These are phyloP conservation scores for Ephestia elutella DNA, from an alignment of 1,140 invertebrate genomes.

Conservation along the genomic window DNA sequence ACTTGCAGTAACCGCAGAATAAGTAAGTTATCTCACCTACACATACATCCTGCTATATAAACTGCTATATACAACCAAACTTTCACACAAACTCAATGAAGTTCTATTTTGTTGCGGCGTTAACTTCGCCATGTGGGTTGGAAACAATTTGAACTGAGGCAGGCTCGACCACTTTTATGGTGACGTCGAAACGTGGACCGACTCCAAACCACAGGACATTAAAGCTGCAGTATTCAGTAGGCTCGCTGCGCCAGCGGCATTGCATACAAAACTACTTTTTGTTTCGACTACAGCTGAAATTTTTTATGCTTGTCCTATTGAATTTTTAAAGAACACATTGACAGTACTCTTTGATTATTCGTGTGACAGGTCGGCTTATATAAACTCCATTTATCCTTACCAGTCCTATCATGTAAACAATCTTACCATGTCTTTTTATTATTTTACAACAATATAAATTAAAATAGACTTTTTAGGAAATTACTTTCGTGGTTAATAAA, in stretches of 20 bases:
- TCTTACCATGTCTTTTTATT: too few species aligned
- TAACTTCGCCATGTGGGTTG: constrained; percentile 37
- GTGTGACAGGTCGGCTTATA: too few species aligned
- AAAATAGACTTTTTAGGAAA: too few species aligned
- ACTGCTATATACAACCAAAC: constrained; percentile 17
- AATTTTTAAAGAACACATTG: background rate
- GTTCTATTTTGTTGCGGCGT: constrained; percentile 29
- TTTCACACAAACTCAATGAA: constrained; percentile 19
- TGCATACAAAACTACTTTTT: constrained; percentile 26
- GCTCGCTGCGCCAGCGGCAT: constrained; percentile 38
- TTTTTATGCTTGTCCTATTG: background rate
- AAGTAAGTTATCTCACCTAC: too few species aligned
- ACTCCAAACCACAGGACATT: constrained; percentile 59
- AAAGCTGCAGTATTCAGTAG: constrained; percentile 41
- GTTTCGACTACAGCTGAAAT: background rate
- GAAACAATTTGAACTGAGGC: constrained; percentile 56
- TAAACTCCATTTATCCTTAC: too few species aligned
- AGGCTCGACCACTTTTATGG: constrained; percentile 48
- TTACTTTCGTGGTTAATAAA: too few species aligned
- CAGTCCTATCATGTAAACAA: too few species aligned
- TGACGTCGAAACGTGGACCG: constrained; percentile 49
- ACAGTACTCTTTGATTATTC: too few species aligned
- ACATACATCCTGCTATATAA: too few species aligned
- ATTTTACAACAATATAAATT: too few species aligned
- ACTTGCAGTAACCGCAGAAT: too few species aligned